Percentiles rank a stretch among this genome's conserved stretches.
phyloP scores from a whole-genome alignment of 2,888 invertebrate species.

The Apamea anceps region DNA sequence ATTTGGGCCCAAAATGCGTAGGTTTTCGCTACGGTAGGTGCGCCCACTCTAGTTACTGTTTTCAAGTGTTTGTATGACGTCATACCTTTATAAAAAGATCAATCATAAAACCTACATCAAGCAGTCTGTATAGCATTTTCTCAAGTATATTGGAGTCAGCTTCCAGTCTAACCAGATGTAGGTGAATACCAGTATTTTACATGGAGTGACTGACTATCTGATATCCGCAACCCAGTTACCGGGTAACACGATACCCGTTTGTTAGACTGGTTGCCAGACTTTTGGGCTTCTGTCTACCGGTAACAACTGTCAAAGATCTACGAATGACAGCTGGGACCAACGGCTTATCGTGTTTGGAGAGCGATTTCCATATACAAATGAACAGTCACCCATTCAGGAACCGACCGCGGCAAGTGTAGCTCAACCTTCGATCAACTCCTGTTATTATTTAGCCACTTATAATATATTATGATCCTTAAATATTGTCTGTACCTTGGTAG shows the following conservation, averaged over 20 bases:
- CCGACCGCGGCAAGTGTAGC: not conserved
- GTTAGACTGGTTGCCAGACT: not conserved
- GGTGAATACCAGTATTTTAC: not conserved
- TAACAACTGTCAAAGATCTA: not conserved
- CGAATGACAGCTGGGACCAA: not conserved
- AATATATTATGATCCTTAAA: not conserved
- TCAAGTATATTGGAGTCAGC: not conserved
- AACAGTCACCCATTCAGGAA: not conserved
- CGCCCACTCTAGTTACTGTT: slow-evolving; percentile 1
- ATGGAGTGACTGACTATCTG: not conserved
- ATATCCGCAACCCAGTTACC: not conserved
- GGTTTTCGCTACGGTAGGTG: slow-evolving; percentile 2
- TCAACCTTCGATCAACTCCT: not conserved
- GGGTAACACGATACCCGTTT: not conserved
- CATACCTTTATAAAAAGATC: not conserved
- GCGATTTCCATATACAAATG: not conserved
- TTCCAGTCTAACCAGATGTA: not conserved
- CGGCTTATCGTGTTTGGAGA: not conserved
- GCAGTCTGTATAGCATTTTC: not conserved
- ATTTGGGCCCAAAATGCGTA: not conserved
- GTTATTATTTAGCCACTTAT: not conserved
- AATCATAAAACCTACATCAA: not conserved
- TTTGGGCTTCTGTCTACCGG: not conserved
- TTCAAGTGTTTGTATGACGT: not conserved
- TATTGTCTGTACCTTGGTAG: not conserved